Percentiles rank a stretch among this genome's conserved stretches.
Evolutionary conservation across 2,113 vertebrate genomes (phyloP).

Genomic region (Serinus canaria): DNA sequence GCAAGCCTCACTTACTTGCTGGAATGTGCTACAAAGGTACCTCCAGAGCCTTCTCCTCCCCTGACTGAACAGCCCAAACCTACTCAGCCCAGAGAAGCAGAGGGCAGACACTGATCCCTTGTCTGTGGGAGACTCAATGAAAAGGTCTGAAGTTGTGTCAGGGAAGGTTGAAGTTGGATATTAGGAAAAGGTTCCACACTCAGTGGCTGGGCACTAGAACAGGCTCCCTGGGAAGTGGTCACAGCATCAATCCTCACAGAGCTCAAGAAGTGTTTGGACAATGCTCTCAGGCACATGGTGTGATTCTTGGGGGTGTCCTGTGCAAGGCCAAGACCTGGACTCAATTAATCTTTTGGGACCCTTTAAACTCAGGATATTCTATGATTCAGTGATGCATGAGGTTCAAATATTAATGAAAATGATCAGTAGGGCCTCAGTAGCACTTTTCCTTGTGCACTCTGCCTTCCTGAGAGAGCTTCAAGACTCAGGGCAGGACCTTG

Average conservation of each 20-base stretch:
- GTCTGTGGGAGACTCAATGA: background rate
- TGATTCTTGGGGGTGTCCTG: background rate
- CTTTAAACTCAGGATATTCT: background rate
- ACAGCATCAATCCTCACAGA: background rate
- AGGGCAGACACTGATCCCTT: background rate
- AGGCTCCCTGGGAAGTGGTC: background rate
- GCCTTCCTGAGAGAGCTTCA: background rate
- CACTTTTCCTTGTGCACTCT: background rate
- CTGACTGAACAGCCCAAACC: background rate
- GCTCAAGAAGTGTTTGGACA: background rate
- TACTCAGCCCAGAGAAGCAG: background rate
- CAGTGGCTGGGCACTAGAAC: background rate
- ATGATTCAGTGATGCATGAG: background rate
- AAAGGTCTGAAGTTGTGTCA: background rate
- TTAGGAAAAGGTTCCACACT: background rate
- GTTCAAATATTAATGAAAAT: background rate
- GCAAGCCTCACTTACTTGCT: background rate
- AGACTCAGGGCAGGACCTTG: accelerated
- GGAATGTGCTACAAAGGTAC: background rate
- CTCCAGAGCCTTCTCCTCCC: background rate
- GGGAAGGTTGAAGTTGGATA: background rate
- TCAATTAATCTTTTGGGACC: background rate
- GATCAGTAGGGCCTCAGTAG: background rate
- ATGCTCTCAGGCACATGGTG: background rate
- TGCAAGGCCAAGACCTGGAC: background rate